These are phyloP conservation scores for Alligator mississippiensis DNA, from an alignment of 2,113 vertebrate species.

Conservation along the genomic window DNA sequence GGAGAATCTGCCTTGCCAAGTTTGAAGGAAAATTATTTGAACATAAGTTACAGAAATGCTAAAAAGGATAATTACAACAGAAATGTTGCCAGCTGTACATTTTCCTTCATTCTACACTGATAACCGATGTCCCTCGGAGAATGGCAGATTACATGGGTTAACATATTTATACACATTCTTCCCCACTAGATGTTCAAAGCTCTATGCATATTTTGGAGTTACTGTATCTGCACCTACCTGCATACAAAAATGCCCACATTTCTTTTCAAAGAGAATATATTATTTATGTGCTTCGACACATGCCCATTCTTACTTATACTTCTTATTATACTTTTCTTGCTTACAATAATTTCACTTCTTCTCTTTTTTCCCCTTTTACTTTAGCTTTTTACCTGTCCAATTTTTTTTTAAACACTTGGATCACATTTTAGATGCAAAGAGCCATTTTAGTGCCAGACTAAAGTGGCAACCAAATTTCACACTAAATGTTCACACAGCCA, in stretches of 20 bases:
- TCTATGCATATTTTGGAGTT: neutral
- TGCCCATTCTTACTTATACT: neutral
- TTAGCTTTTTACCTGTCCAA: neutral
- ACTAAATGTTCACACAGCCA: neutral
- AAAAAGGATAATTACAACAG: neutral
- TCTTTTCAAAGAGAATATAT: neutral
- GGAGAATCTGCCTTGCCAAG: neutral
- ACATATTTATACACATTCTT: neutral
- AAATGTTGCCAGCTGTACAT: neutral
- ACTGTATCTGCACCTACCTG: neutral
- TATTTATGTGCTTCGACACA: neutral
- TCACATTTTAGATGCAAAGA: neutral
- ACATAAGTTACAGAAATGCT: neutral
- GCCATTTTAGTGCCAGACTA: neutral
- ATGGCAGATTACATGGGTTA: neutral
- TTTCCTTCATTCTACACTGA: neutral
- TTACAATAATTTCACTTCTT: neutral
- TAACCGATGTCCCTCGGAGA: neutral
- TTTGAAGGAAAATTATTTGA: neutral
- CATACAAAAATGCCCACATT: neutral
- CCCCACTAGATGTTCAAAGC: neutral
- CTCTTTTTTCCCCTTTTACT: neutral
- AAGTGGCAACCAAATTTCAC: neutral
- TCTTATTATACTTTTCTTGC: neutral
- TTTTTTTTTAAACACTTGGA: too few relatives aligned